Evolutionary conservation across 1,140 invertebrate species (phyloP).

Genomic region (Hycleus cichorii): DNA sequence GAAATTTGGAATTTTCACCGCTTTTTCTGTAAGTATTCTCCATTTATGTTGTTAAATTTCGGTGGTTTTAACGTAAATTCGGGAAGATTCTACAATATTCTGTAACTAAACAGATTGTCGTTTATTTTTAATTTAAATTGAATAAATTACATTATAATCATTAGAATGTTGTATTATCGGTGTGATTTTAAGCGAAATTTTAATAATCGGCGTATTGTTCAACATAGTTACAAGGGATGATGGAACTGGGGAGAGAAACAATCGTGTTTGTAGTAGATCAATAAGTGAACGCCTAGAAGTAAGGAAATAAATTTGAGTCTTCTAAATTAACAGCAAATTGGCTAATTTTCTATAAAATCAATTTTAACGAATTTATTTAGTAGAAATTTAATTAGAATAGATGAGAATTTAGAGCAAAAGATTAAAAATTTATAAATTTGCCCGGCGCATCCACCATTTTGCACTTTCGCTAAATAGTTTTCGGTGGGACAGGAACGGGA

Average conservation of each 20-base stretch:
- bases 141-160: background rate
- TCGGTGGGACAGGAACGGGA: too few species aligned
- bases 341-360: too few species aligned
- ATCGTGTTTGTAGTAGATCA: constrained; percentile 1
- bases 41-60: too few species aligned
- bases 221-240: constrained; percentile 9
- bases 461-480: too few species aligned
- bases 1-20: too few species aligned
- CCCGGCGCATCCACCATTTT: background rate
- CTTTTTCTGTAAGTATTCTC: too few species aligned
- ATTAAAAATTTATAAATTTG: constrained; percentile 5
- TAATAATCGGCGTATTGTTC: background rate
- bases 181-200: background rate
- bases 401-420: background rate
- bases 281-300: background rate
- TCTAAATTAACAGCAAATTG: too few species aligned
- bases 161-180: constrained; percentile 1
- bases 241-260: constrained; percentile 4
- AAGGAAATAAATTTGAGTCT: background rate
- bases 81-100: too few species aligned
- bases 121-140: too few species aligned
- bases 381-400: background rate
- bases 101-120: too few species aligned
- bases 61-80: too few species aligned
- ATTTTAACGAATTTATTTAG: too few species aligned